A percentile compares a stretch with the other conserved stretches of the same genome.
phyloP scores from a whole-genome alignment of 2,797 vertebrate genomes.

The Knipowitschia caucasica region DNA sequence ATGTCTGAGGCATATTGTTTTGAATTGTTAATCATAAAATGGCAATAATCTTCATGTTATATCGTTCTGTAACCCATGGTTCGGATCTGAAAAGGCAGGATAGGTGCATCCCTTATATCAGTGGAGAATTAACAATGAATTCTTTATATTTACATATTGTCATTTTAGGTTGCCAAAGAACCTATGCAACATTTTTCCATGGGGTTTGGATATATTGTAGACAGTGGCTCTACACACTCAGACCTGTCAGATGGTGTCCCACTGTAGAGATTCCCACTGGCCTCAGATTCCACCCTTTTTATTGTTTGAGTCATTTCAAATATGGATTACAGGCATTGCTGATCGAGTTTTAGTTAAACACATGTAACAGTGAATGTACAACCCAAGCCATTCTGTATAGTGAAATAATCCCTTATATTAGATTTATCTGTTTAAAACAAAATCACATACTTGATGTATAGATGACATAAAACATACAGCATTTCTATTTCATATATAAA shows the following conservation, averaged over 20 bases:
- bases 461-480: not conserved
- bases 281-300: constrained; percentile 7
- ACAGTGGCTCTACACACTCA: constrained; percentile 74
- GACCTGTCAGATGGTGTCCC: constrained; percentile 79
- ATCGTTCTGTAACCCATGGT: no score
- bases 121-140: no score
- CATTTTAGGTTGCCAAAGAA: constrained; percentile 60
- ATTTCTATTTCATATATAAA: no score
- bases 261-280: constrained; percentile 53
- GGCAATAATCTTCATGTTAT: no score
- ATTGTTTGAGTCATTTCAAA: constrained; percentile 4
- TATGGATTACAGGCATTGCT: no score
- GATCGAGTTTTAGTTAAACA: not conserved
- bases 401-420: not conserved
- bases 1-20: no score
- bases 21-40: no score
- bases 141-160: constrained; percentile 14
- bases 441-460: not conserved
- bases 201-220: constrained; percentile 69
- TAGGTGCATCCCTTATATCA: no score
- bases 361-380: not conserved
- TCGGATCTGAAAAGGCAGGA: no score
- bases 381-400: not conserved
- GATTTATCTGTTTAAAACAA: not conserved
- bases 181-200: constrained; percentile 45